phyloP scores from a whole-genome alignment of 2,888 invertebrate species.

The Eupeodes latifasciatus region DNA sequence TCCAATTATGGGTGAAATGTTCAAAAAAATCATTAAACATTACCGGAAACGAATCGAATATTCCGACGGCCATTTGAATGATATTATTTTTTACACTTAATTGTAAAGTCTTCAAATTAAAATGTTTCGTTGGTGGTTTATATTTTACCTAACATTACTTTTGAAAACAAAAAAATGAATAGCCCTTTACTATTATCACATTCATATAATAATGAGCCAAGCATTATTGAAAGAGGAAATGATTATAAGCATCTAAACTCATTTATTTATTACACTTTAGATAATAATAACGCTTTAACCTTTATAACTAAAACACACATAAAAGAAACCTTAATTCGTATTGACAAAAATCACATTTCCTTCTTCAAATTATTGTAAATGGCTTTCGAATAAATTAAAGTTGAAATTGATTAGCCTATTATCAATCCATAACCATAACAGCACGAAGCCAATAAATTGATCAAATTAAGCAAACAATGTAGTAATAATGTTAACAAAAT shows the following conservation, averaged over 20 bases:
- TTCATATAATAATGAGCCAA: neutral
- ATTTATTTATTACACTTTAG: neutral
- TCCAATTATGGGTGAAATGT: too few relatives aligned
- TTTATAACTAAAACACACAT: neutral
- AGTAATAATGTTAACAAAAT: neutral
- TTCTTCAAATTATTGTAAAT: neutral
- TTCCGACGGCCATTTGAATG: too few relatives aligned
- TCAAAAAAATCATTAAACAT: too few relatives aligned
- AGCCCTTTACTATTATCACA: neutral
- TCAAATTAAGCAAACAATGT: neutral
- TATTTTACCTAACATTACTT: neutral
- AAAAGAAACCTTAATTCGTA: neutral
- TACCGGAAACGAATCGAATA: too few relatives aligned
- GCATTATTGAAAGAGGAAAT: neutral
- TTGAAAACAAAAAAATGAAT: too few relatives aligned
- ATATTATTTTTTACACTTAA: neutral
- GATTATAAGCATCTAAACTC: neutral
- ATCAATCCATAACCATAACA: conserved; percentile 23
- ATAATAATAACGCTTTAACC: neutral
- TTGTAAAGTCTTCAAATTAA: too few relatives aligned
- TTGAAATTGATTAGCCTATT: conserved; percentile 23
- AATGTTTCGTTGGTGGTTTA: too few relatives aligned
- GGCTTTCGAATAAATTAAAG: neutral
- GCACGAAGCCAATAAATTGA: conserved; percentile 5
- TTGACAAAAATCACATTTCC: neutral